Percentiles rank a stretch among this genome's conserved stretches.
Evolutionary conservation across 2,888 invertebrate species (phyloP).

Genomic region (Mesochorus sp.): DNA sequence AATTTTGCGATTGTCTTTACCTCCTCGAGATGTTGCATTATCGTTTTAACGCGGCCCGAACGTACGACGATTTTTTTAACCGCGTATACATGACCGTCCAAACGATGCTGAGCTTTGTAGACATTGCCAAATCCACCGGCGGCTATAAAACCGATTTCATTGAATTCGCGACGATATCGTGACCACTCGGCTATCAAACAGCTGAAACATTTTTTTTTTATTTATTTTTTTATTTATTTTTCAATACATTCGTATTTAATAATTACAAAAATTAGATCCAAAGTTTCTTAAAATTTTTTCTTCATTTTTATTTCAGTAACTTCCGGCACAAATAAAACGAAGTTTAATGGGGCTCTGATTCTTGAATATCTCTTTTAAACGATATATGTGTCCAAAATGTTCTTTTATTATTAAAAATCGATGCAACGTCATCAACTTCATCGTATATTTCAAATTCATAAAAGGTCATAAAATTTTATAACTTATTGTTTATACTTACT

Average conservation of each 20-base stretch:
- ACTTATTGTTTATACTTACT: too few relatives aligned
- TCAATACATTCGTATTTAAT: too few relatives aligned
- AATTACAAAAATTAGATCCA: too few relatives aligned
- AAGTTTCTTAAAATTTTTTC: background rate
- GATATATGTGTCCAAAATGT: too few relatives aligned
- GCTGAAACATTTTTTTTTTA: constrained; percentile 10
- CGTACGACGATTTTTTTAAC: constrained; percentile 89
- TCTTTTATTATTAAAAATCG: too few relatives aligned
- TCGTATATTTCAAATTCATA: background rate
- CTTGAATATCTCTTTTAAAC: too few relatives aligned
- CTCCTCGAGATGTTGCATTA: constrained; percentile 88
- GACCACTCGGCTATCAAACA: constrained; percentile 83
- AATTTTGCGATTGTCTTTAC: constrained; percentile 91
- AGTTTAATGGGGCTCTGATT: too few relatives aligned
- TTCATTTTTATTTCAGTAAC: background rate
- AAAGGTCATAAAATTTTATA: background rate
- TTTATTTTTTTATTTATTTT: too few relatives aligned
- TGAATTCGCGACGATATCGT: constrained; percentile 87
- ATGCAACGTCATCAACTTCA: background rate
- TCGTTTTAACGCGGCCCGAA: constrained; percentile 85
- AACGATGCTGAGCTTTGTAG: constrained; percentile 88
- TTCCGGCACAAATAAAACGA: background rate
- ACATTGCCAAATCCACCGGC: constrained; percentile 91
- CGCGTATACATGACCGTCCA: constrained; percentile 91
- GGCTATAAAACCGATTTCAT: constrained; percentile 88